Percentiles rank a stretch among this genome's conserved stretches.
Evolutionary conservation across 2,888 invertebrate genomes (phyloP).

Genomic region (Leptopterna dolabrata): DNA sequence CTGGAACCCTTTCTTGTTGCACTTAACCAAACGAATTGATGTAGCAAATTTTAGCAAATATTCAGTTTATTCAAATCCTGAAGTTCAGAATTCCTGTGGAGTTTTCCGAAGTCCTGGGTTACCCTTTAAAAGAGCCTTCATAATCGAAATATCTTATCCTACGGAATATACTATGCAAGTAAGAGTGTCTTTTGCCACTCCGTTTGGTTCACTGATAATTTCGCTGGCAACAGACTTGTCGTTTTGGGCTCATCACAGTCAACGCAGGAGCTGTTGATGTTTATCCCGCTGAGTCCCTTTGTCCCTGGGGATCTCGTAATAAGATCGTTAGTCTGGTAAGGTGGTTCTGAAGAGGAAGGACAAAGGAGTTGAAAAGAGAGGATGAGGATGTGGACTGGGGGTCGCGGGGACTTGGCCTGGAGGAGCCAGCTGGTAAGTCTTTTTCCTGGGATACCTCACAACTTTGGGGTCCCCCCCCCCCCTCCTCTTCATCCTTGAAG

Average conservation of each 20-base stretch:
- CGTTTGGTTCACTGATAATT: background rate
- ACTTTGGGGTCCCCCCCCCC: background rate
- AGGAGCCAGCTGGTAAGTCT: conserved; percentile 26
- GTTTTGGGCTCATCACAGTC: background rate
- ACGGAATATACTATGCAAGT: too few relatives aligned
- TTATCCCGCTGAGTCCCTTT: conserved; percentile 3
- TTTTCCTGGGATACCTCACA: background rate
- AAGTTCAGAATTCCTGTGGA: too few relatives aligned
- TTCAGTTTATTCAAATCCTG: too few relatives aligned
- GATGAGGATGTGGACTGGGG: background rate
- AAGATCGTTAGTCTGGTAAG: conserved; percentile 31
- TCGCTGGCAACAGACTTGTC: background rate
- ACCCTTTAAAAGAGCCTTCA: too few relatives aligned
- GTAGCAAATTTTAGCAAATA: too few relatives aligned
- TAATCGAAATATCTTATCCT: too few relatives aligned
- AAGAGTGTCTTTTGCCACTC: too few relatives aligned
- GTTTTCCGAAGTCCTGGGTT: too few relatives aligned
- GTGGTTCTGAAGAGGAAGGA: conserved; percentile 18
- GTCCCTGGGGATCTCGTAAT: conserved; percentile 32
- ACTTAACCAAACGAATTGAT: too few relatives aligned
- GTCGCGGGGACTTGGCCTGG: conserved; percentile 4
- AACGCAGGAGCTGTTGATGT: conserved; percentile 18
- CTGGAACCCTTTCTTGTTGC: too few relatives aligned
- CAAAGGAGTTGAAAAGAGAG: conserved; percentile 2
- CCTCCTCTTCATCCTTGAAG: background rate